phyloP scores from a whole-genome alignment of 2,797 vertebrate genomes.

The Forpus xanthops region DNA sequence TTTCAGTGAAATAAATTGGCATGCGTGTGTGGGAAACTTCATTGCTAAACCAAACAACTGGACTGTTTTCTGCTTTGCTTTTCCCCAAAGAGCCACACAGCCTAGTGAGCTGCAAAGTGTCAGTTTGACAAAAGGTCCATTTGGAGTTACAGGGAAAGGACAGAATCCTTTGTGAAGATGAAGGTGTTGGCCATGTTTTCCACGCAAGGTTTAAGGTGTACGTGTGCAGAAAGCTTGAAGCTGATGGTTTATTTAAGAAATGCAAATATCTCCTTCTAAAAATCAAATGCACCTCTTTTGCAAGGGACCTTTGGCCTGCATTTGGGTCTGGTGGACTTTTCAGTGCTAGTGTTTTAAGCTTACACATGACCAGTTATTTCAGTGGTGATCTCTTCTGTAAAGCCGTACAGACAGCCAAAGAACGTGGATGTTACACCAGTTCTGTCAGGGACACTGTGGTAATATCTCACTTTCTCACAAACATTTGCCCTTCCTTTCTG shows the following conservation, averaged over 20 bases:
- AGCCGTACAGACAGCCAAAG: not conserved
- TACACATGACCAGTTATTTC: not conserved
- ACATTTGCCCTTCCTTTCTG: not conserved
- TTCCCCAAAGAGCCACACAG: not conserved
- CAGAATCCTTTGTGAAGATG: not conserved
- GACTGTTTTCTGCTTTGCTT: not conserved
- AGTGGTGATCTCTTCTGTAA: not conserved
- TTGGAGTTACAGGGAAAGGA: not conserved
- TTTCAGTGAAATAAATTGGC: not conserved
- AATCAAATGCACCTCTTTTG: not conserved
- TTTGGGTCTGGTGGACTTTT: not conserved
- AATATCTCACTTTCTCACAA: not conserved
- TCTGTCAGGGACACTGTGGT: not conserved
- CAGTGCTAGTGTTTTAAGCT: not conserved
- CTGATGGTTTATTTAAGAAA: not conserved
- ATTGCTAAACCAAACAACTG: slow-evolving; percentile 36
- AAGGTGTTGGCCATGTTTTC: not conserved
- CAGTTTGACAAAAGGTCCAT: not conserved
- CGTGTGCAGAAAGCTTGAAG: not conserved
- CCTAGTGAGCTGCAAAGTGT: not conserved
- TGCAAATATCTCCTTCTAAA: not conserved
- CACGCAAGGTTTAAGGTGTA: not conserved
- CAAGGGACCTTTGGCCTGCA: not conserved
- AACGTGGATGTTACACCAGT: not conserved
- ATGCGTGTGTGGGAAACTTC: not conserved